A percentile compares a stretch with the other conserved stretches of the same genome.
These are phyloP conservation scores for Prostheceraeus crozeri DNA, from an alignment of 2,888 invertebrate species.

Conservation along the genomic window DNA sequence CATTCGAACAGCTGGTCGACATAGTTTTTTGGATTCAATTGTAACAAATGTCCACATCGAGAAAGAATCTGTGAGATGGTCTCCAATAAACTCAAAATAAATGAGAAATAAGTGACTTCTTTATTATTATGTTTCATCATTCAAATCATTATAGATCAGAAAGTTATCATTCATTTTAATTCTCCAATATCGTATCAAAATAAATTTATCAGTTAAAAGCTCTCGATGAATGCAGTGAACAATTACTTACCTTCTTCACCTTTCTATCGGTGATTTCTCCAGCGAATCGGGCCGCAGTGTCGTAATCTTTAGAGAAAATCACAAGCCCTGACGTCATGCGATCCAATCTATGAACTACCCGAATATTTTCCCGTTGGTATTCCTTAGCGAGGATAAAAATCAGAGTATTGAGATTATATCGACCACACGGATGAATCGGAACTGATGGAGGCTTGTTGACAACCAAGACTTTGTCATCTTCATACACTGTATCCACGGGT, in stretches of 20 bases:
- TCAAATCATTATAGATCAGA: no score
- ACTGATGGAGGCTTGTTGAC: slow-evolving; percentile 99
- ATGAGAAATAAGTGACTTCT: no score
- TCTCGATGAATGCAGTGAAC: no score
- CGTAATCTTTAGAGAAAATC: slow-evolving; percentile 30
- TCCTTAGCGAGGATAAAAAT: slow-evolving; percentile 92
- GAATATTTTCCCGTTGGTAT: slow-evolving; percentile 62
- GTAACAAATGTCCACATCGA: no score
- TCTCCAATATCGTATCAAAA: no score
- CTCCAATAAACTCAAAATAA: no score
- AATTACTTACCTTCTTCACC: slow-evolving; percentile 28
- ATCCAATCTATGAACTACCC: slow-evolving; percentile 83
- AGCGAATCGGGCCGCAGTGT: slow-evolving; percentile 4
- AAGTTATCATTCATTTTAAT: no score
- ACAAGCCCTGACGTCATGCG: slow-evolving; percentile 57
- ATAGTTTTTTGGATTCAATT: no score
- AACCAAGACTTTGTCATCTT: slow-evolving; percentile 97
- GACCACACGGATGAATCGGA: slow-evolving; percentile 95
- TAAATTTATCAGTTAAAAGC: no score
- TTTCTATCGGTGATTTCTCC: background rate
- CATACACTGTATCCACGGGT: slow-evolving; percentile 68
- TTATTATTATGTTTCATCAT: no score
- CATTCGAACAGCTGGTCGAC: no score
- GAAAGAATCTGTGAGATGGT: no score
- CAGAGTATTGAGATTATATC: slow-evolving; percentile 93